Evolutionary conservation across 2,888 invertebrate genomes (phyloP).

Genomic region (Zygaena filipendulae): DNA sequence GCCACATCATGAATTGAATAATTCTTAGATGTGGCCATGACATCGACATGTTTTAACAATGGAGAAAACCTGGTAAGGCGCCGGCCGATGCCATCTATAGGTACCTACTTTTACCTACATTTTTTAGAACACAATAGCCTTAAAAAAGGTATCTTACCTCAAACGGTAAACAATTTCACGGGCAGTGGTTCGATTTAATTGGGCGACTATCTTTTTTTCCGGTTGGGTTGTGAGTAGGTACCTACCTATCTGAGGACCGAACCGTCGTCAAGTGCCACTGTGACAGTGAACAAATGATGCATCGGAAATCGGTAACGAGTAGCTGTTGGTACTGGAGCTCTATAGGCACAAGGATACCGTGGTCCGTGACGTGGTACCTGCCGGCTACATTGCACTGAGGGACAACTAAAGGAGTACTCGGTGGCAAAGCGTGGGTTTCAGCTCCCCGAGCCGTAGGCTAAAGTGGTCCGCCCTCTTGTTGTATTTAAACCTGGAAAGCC

Average conservation of each 20-base stretch:
- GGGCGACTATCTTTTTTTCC: slow-evolving; percentile 56
- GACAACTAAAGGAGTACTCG: not conserved
- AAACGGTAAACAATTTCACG: slow-evolving; percentile 63
- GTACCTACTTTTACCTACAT: too few relatives aligned
- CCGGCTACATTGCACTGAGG: not conserved
- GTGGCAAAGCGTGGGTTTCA: slow-evolving; percentile 17
- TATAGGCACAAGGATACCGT: slow-evolving; percentile 3
- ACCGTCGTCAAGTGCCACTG: slow-evolving; percentile 50
- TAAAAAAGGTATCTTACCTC: slow-evolving; percentile 40
- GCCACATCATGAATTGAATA: too few relatives aligned
- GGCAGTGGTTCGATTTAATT: slow-evolving; percentile 59
- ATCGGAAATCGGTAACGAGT: slow-evolving; percentile 30
- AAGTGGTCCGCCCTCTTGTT: slow-evolving; percentile 33
- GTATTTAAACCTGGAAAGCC: too few relatives aligned
- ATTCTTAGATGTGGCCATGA: too few relatives aligned
- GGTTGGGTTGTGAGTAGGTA: too few relatives aligned
- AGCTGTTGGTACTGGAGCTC: too few relatives aligned
- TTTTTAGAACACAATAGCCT: too few relatives aligned
- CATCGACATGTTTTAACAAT: too few relatives aligned
- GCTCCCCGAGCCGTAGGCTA: slow-evolving; percentile 41
- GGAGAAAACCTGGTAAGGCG: too few relatives aligned
- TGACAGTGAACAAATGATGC: slow-evolving; percentile 59
- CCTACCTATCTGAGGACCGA: too few relatives aligned
- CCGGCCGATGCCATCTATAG: too few relatives aligned
- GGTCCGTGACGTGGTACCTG: slow-evolving; percentile 2